Percentiles rank a stretch among this genome's conserved stretches.
phyloP scores from a whole-genome alignment of 2,888 invertebrate genomes.

The Amphiduros pacificus region DNA sequence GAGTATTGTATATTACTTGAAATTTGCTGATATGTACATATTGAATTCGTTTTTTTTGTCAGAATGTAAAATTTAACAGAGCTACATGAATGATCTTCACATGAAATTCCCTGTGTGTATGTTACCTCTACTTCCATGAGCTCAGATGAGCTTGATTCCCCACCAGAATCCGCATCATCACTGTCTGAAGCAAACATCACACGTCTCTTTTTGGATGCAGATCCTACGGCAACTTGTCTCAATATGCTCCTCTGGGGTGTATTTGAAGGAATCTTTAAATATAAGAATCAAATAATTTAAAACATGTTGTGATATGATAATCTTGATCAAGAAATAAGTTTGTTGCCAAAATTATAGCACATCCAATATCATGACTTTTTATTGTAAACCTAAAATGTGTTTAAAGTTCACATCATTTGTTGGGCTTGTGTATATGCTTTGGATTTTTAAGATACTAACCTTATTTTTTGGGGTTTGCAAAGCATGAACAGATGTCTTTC shows the following conservation, averaged over 20 bases:
- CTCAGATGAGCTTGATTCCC: conserved; percentile 40
- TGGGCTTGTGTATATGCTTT: too few species aligned
- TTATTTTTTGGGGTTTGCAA: too few species aligned
- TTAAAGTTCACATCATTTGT: too few species aligned
- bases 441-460: too few species aligned
- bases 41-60: too few species aligned
- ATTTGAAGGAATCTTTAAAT: background rate
- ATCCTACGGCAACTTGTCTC: conserved; percentile 32
- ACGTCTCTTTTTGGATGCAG: conserved; percentile 41
- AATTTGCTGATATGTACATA: too few species aligned
- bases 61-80: background rate
- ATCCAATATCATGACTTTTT: too few species aligned
- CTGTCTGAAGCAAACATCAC: conserved; percentile 38
- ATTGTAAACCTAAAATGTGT: too few species aligned
- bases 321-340: too few species aligned
- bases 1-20: too few species aligned
- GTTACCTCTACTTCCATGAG: conserved; percentile 46
- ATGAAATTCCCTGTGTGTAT: background rate
- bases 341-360: too few species aligned
- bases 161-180: conserved; percentile 31
- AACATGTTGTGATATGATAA: background rate
- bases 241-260: conserved; percentile 41
- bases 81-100: background rate
- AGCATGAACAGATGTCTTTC: too few species aligned
- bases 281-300: background rate